phyloP scores from a whole-genome alignment of 2,888 invertebrate species.

The Lobophora halterata region DNA sequence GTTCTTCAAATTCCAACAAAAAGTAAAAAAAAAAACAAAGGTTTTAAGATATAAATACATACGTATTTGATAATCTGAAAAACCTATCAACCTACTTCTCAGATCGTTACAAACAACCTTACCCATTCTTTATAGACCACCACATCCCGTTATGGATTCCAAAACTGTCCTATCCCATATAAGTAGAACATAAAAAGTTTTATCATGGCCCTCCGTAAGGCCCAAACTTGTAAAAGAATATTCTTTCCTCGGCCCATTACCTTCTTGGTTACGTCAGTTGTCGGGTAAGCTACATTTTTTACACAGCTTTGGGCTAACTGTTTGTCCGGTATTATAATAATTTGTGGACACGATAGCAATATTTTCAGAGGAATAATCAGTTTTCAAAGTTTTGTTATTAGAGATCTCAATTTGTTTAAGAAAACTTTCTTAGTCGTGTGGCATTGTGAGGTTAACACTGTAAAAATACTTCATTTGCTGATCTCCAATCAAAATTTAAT shows the following conservation, averaged over 20 bases:
- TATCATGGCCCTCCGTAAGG: slow-evolving; percentile 61
- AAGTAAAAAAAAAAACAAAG: too few relatives aligned
- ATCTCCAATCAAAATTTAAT: too few relatives aligned
- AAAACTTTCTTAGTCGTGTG: background rate
- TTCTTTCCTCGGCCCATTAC: slow-evolving; percentile 69
- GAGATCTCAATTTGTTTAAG: background rate
- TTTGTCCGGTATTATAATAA: slow-evolving; percentile 38
- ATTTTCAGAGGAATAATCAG: slow-evolving; percentile 27
- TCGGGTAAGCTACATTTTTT: slow-evolving; percentile 42
- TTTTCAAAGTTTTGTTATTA: slow-evolving; percentile 19
- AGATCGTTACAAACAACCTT: slow-evolving; percentile 24
- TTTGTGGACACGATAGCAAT: slow-evolving; percentile 28
- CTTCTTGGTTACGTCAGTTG: slow-evolving; percentile 32
- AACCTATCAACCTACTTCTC: slow-evolving; percentile 11
- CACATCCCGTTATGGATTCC: slow-evolving; percentile 51
- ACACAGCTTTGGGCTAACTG: slow-evolving; percentile 48
- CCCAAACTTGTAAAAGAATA: slow-evolving; percentile 65
- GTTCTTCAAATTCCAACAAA: too few relatives aligned
- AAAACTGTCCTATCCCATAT: slow-evolving; percentile 60
- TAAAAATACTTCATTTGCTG: too few relatives aligned
- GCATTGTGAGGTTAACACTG: too few relatives aligned
- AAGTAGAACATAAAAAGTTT: slow-evolving; percentile 75
- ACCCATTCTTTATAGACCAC: slow-evolving; percentile 23
- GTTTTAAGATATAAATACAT: too few relatives aligned
- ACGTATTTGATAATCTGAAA: too few relatives aligned